These are phyloP conservation scores for Synergus laeviventris DNA, from an alignment of 2,888 invertebrate species.

Conservation along the genomic window DNA sequence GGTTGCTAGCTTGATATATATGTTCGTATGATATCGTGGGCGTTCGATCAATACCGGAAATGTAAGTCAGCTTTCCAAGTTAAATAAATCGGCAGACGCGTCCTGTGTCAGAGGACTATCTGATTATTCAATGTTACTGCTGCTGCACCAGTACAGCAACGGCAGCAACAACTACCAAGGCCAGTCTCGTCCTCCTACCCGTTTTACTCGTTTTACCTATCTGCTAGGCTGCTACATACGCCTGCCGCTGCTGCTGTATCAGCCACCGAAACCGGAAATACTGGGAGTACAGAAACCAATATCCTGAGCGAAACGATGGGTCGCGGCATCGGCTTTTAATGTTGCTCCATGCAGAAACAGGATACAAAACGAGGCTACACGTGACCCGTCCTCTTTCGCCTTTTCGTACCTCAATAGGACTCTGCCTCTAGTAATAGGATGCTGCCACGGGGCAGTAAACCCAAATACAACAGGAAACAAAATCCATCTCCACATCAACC, in stretches of 20 bases:
- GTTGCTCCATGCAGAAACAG: slow-evolving; percentile 52
- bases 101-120: slow-evolving; percentile 22
- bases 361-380: slow-evolving; percentile 48
- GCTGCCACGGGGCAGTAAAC: slow-evolving; percentile 14
- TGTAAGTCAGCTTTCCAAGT: slow-evolving; percentile 23
- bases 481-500: neutral
- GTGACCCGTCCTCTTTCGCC: slow-evolving; percentile 22
- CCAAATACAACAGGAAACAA: slow-evolving; percentile 26
- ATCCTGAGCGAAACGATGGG: slow-evolving; percentile 58
- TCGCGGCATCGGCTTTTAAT: slow-evolving; percentile 54
- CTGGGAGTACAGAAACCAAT: slow-evolving; percentile 53
- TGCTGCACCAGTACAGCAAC: slow-evolving; percentile 22
- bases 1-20: neutral
- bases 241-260: slow-evolving; percentile 41
- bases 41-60: slow-evolving; percentile 4
- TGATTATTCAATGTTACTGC: slow-evolving; percentile 26
- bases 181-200: neutral
- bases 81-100: slow-evolving; percentile 26
- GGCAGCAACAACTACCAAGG: slow-evolving; percentile 31
- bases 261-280: slow-evolving; percentile 47
- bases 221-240: slow-evolving; percentile 41
- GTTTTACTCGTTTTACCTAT: slow-evolving; percentile 7
- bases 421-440: slow-evolving; percentile 20
- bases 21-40: neutral
- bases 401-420: slow-evolving; percentile 36